Percentiles rank a stretch among this genome's conserved stretches.
Evolutionary conservation across 1,140 invertebrate species (phyloP).

Genomic region (Archivesica marissinica): DNA sequence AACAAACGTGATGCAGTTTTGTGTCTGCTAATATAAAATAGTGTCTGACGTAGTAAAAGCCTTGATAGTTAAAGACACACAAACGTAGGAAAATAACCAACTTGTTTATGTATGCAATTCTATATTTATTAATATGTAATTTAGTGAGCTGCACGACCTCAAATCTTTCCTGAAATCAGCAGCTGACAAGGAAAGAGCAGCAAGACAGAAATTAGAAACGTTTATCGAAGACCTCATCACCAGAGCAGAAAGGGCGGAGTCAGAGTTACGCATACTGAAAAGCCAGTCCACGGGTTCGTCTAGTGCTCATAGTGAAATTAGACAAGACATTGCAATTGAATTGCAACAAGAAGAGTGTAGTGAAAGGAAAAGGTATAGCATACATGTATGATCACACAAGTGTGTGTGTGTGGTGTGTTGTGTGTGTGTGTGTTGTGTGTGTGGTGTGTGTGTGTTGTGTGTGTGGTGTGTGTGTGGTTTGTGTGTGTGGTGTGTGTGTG

Average conservation of each 20-base stretch:
- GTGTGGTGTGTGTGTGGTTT: too few relatives aligned
- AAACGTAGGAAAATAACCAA: neutral
- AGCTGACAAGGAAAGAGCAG: constrained; percentile 76
- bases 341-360: neutral
- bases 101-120: too few relatives aligned
- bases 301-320: neutral
- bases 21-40: neutral
- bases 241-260: constrained; percentile 76
- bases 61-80: neutral
- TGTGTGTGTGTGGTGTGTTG: too few relatives aligned
- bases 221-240: constrained; percentile 78
- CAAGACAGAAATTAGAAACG: constrained; percentile 72
- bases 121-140: too few relatives aligned
- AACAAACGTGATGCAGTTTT: too few relatives aligned
- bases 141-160: constrained; percentile 74
- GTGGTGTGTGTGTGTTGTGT: too few relatives aligned
- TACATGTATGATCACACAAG: too few relatives aligned
- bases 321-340: neutral
- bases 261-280: constrained; percentile 68
- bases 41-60: neutral
- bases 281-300: neutral
- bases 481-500: too few relatives aligned
- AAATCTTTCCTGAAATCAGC: constrained; percentile 72
- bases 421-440: too few relatives aligned
- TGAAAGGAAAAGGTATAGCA: constrained; percentile 38